Conservation (phyloP, 2,113 vertebrate species). For the Stictonetta naevosa region DNA sequence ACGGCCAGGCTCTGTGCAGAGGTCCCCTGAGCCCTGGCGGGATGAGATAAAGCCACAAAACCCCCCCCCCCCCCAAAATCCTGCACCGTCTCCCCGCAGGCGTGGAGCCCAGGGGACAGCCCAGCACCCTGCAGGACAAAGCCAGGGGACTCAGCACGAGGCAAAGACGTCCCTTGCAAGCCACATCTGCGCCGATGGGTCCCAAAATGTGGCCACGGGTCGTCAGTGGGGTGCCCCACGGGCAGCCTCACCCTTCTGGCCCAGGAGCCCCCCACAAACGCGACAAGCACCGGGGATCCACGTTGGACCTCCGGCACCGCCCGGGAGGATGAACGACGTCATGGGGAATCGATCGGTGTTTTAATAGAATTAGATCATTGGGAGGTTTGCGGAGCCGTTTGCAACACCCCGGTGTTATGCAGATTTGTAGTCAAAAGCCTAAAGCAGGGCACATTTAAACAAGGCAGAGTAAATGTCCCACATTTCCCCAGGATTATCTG, state of each 20-base stretch:
- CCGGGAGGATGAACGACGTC: constrained; percentile 19
- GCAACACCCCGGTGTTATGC: constrained; percentile 42
- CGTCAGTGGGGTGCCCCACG: not conserved
- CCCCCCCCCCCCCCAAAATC: not conserved
- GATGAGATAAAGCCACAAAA: not conserved
- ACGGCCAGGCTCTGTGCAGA: not conserved
- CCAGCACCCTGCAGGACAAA: not conserved
- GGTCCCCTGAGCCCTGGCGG: not conserved
- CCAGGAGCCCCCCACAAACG: constrained; percentile 35
- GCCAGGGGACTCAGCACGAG: not conserved
- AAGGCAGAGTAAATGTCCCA: constrained; percentile 22
- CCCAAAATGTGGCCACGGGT: not conserved
- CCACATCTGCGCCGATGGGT: rapidly evolving
- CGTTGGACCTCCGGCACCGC: not conserved
- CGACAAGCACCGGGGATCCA: not conserved
- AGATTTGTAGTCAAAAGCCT: constrained; percentile 19
- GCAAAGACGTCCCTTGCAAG: not conserved
- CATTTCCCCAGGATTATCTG: constrained; percentile 55
- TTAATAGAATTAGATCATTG: constrained; percentile 58
- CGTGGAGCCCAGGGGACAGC: not conserved
- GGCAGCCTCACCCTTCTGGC: constrained; percentile 1
- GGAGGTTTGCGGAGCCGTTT: constrained; percentile 35
- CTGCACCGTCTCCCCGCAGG: not conserved
- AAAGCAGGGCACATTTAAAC: constrained; percentile 34
- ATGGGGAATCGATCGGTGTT: constrained; percentile 27